A percentile compares a stretch with the other conserved stretches of the same genome.
Conservation (phyloP, 2,797 vertebrate species). For the Okamejei kenojei region DNA sequence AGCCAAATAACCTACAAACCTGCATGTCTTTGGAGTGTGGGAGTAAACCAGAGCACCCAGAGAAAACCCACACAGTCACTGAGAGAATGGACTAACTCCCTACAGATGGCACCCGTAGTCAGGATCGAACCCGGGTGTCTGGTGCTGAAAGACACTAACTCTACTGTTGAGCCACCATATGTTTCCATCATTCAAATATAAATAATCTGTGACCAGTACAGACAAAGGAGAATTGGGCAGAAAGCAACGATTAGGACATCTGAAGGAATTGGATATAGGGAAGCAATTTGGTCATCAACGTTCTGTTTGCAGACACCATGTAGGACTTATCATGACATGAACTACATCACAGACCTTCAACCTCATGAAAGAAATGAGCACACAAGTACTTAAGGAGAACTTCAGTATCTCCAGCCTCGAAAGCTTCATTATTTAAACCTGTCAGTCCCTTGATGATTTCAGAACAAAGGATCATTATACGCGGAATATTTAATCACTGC, state of each 20-base stretch:
- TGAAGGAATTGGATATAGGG: background rate
- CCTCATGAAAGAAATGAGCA: background rate
- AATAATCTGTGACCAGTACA: background rate
- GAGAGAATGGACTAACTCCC: too few species aligned
- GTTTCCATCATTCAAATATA: background rate
- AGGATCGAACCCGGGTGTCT: too few species aligned
- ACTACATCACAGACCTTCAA: background rate
- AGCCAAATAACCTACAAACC: too few species aligned
- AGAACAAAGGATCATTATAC: constrained; percentile 17
- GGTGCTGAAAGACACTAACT: too few species aligned
- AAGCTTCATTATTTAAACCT: constrained; percentile 3
- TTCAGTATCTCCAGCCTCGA: background rate
- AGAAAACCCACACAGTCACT: too few species aligned
- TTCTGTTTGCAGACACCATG: background rate
- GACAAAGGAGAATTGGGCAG: background rate
- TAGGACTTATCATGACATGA: background rate
- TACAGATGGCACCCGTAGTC: too few species aligned
- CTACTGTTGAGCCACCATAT: too few species aligned
- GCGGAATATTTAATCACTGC: constrained; percentile 16
- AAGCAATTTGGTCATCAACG: background rate
- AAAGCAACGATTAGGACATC: background rate
- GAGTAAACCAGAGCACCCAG: too few species aligned
- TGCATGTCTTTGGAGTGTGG: too few species aligned
- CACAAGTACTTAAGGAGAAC: background rate
- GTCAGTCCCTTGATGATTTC: background rate